phyloP scores from a whole-genome alignment of 1,140 invertebrate species.

The Musca domestica region DNA sequence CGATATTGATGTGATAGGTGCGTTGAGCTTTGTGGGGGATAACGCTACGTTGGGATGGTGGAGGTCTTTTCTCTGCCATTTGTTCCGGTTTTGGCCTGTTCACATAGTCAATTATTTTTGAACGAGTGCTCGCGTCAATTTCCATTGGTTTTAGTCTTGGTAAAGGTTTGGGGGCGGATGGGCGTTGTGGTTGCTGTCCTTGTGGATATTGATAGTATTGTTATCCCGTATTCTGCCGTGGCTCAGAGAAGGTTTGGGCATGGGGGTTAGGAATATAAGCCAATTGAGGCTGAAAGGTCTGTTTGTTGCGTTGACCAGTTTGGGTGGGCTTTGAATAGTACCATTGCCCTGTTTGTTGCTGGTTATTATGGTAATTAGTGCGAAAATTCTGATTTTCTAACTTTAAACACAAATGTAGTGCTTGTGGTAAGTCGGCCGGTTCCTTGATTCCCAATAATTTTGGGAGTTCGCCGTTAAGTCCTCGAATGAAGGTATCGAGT shows the following conservation, averaged over 20 bases:
- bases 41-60: not conserved
- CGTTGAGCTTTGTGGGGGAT: not conserved
- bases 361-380: too few relatives aligned
- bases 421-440: conserved; percentile 14
- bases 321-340: not conserved
- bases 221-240: not conserved
- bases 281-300: conserved; percentile 1
- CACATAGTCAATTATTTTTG: not conserved
- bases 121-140: not conserved
- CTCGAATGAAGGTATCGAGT: conserved; percentile 25
- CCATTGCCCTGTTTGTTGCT: conserved; percentile 3
- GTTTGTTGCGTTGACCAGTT: not conserved
- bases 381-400: conserved; percentile 12
- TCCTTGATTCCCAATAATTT: conserved; percentile 13
- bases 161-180: not conserved
- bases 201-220: not conserved
- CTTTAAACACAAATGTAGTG: conserved; percentile 22
- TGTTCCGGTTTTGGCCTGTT: not conserved
- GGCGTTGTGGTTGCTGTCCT: not conserved
- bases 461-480: conserved; percentile 21
- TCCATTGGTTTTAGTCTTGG: conserved; percentile 4
- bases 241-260: not conserved
- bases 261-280: not conserved
- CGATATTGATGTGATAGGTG: not conserved
- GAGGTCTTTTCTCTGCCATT: not conserved